These are phyloP conservation scores for Alethe diademata DNA, from an alignment of 2,113 vertebrate genomes.

Conservation along the genomic window DNA sequence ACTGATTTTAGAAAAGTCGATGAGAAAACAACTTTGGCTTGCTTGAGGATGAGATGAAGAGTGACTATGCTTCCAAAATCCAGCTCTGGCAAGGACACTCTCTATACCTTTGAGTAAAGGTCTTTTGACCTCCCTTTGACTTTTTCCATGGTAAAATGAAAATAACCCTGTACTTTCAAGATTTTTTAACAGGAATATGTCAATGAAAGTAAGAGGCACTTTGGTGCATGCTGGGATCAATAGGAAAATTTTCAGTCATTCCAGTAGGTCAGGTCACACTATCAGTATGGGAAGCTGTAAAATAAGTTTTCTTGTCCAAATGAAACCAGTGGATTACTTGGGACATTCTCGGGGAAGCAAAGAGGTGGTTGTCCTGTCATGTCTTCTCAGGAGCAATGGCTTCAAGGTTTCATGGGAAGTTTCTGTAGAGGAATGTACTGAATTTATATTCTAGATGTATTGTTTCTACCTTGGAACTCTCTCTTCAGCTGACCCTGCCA, in stretches of 20 bases:
- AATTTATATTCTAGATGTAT: neutral
- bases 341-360: neutral
- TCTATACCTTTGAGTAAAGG: neutral
- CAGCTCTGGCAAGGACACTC: neutral
- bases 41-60: neutral
- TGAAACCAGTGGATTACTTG: accelerated
- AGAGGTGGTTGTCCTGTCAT: neutral
- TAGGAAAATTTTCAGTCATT: neutral
- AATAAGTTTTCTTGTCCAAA: neutral
- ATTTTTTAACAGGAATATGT: neutral
- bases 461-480: neutral
- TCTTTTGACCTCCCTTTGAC: neutral
- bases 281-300: neutral
- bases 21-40: neutral
- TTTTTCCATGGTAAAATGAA: neutral
- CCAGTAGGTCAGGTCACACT: neutral
- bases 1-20: neutral
- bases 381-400: neutral
- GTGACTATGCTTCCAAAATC: neutral
- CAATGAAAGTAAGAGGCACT: neutral
- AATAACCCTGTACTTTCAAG: neutral
- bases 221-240: neutral
- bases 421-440: neutral
- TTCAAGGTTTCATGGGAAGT: neutral
- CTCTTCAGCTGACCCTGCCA: neutral